These are phyloP conservation scores for Branchipolynoe longqiensis DNA, from an alignment of 2,888 invertebrate species.

Conservation along the genomic window DNA sequence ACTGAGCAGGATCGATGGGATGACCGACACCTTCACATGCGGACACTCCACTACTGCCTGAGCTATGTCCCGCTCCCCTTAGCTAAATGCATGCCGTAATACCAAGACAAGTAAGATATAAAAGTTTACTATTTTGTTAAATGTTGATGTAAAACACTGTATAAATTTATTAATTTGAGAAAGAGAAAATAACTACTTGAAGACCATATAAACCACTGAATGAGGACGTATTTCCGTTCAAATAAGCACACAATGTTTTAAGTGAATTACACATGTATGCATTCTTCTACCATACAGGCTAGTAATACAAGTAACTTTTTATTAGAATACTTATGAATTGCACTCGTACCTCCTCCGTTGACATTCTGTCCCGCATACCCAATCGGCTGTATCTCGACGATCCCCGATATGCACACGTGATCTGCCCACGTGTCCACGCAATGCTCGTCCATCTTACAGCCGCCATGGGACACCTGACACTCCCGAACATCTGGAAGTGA, in stretches of 20 bases:
- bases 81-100: not conserved
- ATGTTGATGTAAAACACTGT: not conserved
- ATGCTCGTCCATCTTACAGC: not conserved
- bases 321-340: not conserved
- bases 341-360: not conserved
- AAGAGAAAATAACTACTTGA: not conserved
- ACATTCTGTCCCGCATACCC: not conserved
- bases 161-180: not conserved
- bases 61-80: no score
- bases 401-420: slow-evolving; percentile 19
- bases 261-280: no score
- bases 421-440: slow-evolving; percentile 29
- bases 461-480: not conserved
- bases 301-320: no score
- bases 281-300: no score
- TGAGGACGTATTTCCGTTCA: no score
- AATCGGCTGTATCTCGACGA: not conserved
- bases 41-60: no score
- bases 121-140: no score
- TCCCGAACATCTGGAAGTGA: slow-evolving; percentile 11
- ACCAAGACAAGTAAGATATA: not conserved
- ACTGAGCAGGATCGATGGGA: no score
- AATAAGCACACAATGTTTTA: no score
- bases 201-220: not conserved
- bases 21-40: no score